These are phyloP conservation scores for Kuschelorhynchus macadamiae DNA, from an alignment of 2,888 invertebrate species.

Conservation along the genomic window DNA sequence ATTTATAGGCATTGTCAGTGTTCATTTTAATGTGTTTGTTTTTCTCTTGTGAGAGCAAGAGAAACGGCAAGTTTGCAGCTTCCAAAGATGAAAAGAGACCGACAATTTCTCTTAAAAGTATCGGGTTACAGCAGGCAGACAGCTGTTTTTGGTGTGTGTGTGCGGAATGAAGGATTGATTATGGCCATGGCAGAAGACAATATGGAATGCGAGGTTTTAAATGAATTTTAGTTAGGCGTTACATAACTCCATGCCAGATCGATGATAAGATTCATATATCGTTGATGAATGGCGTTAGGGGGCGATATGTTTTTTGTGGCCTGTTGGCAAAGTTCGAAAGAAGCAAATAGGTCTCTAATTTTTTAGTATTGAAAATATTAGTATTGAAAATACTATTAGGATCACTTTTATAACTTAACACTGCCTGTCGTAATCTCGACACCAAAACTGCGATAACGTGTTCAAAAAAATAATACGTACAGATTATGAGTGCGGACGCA, in stretches of 20 bases:
- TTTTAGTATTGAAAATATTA: too few species aligned
- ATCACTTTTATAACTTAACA: too few species aligned
- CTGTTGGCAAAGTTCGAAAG: too few species aligned
- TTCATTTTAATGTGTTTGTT: constrained; percentile 71
- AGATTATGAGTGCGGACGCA: too few species aligned
- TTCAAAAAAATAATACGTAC: too few species aligned
- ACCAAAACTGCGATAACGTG: too few species aligned
- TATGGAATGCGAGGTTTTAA: constrained; percentile 49
- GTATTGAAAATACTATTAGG: too few species aligned
- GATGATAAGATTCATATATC: constrained; percentile 15
- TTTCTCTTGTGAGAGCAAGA: constrained; percentile 64
- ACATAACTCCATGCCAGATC: constrained; percentile 20
- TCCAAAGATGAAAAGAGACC: constrained; percentile 31
- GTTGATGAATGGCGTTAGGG: constrained; percentile 3
- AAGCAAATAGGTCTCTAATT: too few species aligned
- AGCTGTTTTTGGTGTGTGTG: constrained; percentile 68
- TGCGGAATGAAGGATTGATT: constrained; percentile 61
- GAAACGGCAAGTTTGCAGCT: constrained; percentile 42
- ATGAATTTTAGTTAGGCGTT: constrained; percentile 40
- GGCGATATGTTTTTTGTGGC: constrained; percentile 4
- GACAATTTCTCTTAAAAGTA: constrained; percentile 67
- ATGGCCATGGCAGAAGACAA: constrained; percentile 50
- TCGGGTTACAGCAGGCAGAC: constrained; percentile 68
- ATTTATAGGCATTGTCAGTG: constrained; percentile 71
- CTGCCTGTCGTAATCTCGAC: too few species aligned